These are phyloP conservation scores for Pheosia gnoma DNA, from an alignment of 2,888 invertebrate genomes.

Conservation along the genomic window DNA sequence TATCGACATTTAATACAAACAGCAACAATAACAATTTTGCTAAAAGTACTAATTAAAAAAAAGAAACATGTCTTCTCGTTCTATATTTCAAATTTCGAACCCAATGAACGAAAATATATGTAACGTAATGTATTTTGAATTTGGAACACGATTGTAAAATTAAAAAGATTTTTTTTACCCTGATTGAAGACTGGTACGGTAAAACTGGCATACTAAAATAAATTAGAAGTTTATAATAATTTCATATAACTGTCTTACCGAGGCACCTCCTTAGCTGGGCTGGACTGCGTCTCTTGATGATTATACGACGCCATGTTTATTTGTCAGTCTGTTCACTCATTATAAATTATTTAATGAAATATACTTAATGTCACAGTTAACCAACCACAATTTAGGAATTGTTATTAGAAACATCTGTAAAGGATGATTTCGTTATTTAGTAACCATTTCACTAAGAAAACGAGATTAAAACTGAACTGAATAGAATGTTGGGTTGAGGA, in stretches of 20 bases:
- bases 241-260: conserved; percentile 43
- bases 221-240: too few species aligned
- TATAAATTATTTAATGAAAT: conserved; percentile 22
- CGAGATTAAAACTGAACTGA: too few species aligned
- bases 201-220: too few species aligned
- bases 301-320: conserved; percentile 66
- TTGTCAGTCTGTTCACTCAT: conserved; percentile 53
- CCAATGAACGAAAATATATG: too few species aligned
- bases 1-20: too few species aligned
- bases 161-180: too few species aligned
- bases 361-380: conserved; percentile 13
- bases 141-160: background rate
- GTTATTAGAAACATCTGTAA: conserved; percentile 35
- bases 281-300: conserved; percentile 72
- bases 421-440: background rate
- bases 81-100: too few species aligned
- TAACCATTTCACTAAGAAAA: background rate
- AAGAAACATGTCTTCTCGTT: too few species aligned
- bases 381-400: conserved; percentile 36
- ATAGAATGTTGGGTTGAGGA: too few species aligned
- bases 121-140: background rate
- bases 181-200: too few species aligned
- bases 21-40: too few species aligned
- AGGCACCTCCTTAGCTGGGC: conserved; percentile 69
- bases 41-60: too few species aligned